These are phyloP conservation scores for Spilosoma lubricipeda DNA, from an alignment of 2,888 invertebrate genomes.

Conservation along the genomic window DNA sequence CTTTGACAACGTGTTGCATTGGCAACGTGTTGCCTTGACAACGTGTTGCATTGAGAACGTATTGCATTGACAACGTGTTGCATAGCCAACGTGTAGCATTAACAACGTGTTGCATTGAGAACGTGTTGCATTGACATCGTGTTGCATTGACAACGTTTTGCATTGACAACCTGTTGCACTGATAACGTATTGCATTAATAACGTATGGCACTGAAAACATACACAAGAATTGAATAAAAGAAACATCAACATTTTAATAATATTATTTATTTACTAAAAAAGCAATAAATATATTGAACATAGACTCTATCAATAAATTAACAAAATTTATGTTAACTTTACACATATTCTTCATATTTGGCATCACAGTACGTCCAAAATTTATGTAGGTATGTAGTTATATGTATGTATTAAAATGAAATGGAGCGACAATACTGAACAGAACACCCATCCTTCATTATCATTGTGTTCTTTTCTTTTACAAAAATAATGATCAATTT, in stretches of 20 bases:
- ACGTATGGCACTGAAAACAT: neutral
- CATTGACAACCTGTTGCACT: too few species aligned
- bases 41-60: too few species aligned
- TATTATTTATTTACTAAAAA: slow-evolving; percentile 81
- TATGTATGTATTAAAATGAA: slow-evolving; percentile 5
- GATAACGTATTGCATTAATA: too few species aligned
- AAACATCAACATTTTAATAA: slow-evolving; percentile 53
- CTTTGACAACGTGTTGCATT: too few species aligned
- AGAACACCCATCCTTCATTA: too few species aligned
- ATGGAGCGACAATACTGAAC: neutral
- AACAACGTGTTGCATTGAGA: too few species aligned
- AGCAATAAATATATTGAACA: slow-evolving; percentile 84
- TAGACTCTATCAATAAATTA: slow-evolving; percentile 84
- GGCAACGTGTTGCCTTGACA: too few species aligned
- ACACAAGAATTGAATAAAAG: neutral
- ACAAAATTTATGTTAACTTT: slow-evolving; percentile 77
- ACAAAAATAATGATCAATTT: neutral
- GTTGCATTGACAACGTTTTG: too few species aligned
- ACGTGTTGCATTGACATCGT: too few species aligned
- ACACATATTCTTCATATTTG: slow-evolving; percentile 77
- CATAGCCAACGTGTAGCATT: too few species aligned
- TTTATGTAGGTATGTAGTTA: slow-evolving; percentile 55
- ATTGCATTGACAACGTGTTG: too few species aligned
- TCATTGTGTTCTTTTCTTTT: neutral
- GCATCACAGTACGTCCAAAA: slow-evolving; percentile 81